phyloP scores from a whole-genome alignment of 2,797 vertebrate genomes.

The Eospalax fontanierii region DNA sequence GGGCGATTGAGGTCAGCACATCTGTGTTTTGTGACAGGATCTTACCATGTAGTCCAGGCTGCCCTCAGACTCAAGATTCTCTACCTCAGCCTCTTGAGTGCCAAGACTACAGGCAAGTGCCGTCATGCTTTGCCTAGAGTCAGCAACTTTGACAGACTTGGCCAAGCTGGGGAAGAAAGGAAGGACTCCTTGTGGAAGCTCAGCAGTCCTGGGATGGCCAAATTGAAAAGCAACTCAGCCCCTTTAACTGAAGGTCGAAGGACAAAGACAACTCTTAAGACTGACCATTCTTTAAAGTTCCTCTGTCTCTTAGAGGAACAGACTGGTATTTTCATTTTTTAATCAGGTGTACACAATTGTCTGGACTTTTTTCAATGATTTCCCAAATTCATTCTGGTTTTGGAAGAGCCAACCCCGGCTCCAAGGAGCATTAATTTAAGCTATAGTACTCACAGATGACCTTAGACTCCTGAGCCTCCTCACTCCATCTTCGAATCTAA shows the following conservation, averaged over 20 bases:
- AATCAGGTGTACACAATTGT: conserved; percentile 23
- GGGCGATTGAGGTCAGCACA: not conserved
- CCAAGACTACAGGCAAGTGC: not conserved
- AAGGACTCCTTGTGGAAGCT: not conserved
- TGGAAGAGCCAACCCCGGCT: not conserved
- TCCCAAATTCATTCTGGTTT: not conserved
- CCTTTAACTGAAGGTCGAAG: conserved; percentile 43
- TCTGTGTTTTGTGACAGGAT: not conserved
- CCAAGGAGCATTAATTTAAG: not conserved
- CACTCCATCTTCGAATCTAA: not conserved
- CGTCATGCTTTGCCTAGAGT: not conserved
- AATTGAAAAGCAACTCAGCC: not conserved
- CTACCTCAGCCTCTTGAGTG: not conserved
- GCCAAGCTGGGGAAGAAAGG: not conserved
- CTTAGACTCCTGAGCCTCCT: not conserved
- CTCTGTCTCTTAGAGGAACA: not conserved
- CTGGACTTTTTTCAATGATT: conserved; percentile 17
- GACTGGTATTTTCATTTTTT: conserved; percentile 16
- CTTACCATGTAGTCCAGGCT: not conserved
- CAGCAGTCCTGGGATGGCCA: not conserved
- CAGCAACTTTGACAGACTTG: not conserved
- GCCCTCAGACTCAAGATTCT: not conserved
- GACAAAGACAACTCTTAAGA: not conserved
- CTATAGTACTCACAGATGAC: not conserved
- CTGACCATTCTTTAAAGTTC: not conserved